phyloP scores from a whole-genome alignment of 2,113 vertebrate species.

The Mugil cephalus region DNA sequence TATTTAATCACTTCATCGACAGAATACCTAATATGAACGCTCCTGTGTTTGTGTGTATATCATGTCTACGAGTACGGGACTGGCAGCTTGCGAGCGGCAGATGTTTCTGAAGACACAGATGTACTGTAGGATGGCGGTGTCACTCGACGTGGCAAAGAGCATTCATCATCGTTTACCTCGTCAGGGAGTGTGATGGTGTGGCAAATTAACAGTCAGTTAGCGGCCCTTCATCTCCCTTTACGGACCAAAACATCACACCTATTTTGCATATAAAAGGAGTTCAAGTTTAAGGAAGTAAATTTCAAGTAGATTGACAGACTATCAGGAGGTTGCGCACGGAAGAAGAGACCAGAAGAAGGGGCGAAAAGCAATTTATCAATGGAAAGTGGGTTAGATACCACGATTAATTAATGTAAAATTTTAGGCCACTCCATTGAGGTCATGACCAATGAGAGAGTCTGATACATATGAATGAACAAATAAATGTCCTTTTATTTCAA shows the following conservation, averaged over 20 bases:
- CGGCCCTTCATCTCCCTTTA: not conserved
- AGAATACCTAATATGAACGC: not conserved
- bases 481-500: no score
- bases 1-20: not conserved
- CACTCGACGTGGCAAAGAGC: conserved; percentile 34
- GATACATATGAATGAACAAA: no score
- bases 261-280: not conserved
- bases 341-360: no score
- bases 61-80: not conserved
- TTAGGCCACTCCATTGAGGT: no score
- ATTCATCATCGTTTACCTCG: conserved; percentile 66
- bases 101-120: conserved; percentile 64
- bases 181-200: conserved; percentile 47
- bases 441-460: no score
- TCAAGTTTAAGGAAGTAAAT: not conserved
- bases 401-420: no score
- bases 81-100: conserved; percentile 55
- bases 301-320: no score
- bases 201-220: conserved; percentile 48
- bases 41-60: not conserved
- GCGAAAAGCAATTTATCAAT: no score
- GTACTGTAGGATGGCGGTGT: conserved; percentile 42
- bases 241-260: not conserved
- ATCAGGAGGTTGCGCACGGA: no score
- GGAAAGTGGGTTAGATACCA: no score